Evolutionary conservation across 1,140 invertebrate genomes (phyloP).

Genomic region (Drosophila baimaii): DNA sequence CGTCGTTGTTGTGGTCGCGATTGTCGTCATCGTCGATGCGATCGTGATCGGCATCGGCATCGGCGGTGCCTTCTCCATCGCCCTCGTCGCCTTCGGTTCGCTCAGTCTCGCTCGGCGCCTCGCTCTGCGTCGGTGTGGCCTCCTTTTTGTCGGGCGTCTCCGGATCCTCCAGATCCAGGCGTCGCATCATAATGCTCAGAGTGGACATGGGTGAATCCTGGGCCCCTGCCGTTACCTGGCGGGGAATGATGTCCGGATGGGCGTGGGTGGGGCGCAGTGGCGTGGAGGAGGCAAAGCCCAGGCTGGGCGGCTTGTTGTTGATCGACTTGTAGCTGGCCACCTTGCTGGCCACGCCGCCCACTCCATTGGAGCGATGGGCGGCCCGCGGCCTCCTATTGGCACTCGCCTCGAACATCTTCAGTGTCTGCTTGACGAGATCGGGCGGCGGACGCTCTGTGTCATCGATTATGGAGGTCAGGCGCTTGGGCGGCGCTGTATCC

Average conservation of each 20-base stretch:
- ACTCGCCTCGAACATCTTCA: conserved; percentile 92
- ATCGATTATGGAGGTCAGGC: conserved; percentile 89
- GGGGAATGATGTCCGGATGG: conserved; percentile 66
- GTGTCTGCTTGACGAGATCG: conserved; percentile 93
- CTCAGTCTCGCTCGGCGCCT: conserved; percentile 43
- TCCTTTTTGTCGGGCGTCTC: conserved; percentile 14
- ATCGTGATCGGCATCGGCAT: conserved; percentile 11
- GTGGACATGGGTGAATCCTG: conserved; percentile 52
- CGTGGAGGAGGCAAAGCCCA: conserved; percentile 61
- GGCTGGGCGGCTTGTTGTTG: conserved; percentile 84
- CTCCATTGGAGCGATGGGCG: conserved; percentile 84
- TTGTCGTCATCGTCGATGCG: conserved; percentile 26
- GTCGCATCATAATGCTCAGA: conserved; percentile 52
- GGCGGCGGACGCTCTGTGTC: conserved; percentile 93
- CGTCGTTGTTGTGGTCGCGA: conserved; percentile 18
- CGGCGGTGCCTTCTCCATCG: conserved; percentile 22
- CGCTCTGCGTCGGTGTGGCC: conserved; percentile 32
- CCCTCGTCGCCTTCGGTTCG: conserved; percentile 27
- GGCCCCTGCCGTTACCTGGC: conserved; percentile 36
- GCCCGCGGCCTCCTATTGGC: conserved; percentile 85
- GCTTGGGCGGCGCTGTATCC: conserved; percentile 85
- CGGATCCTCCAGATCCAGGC: conserved; percentile 51
- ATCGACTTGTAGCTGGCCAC: conserved; percentile 88
- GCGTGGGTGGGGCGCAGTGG: conserved; percentile 31
- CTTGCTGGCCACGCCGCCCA: conserved; percentile 88